phyloP scores from a whole-genome alignment of 2,113 vertebrate genomes.

The Rhynchopsitta pachyrhyncha region DNA sequence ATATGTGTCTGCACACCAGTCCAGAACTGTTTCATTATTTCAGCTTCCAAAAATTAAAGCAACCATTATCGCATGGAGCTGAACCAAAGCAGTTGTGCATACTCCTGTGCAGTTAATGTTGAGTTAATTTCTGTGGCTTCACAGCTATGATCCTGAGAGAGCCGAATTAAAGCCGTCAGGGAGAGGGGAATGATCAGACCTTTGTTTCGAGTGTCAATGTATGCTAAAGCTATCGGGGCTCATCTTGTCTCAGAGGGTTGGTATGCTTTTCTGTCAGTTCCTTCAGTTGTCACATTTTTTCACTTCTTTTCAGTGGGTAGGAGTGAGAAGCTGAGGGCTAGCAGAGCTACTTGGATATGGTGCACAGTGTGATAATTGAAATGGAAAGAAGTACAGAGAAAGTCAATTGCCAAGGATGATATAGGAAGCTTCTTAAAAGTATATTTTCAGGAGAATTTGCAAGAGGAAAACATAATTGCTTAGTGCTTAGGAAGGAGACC shows the following conservation, averaged over 20 bases:
- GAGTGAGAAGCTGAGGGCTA: conserved; percentile 57
- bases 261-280: conserved; percentile 7
- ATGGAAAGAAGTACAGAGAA: not conserved
- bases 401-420: not conserved
- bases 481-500: not conserved
- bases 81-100: not conserved
- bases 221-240: not conserved
- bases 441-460: not conserved
- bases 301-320: conserved; percentile 33
- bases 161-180: not conserved
- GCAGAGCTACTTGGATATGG: conserved; percentile 13
- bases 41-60: not conserved
- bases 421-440: not conserved
- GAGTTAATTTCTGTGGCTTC: not conserved
- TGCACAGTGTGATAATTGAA: not conserved
- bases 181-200: not conserved
- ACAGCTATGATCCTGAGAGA: not conserved
- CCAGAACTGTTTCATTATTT: not conserved
- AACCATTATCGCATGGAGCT: fast-evolving
- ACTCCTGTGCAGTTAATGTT: not conserved
- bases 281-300: conserved; percentile 37
- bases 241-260: not conserved
- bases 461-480: not conserved
- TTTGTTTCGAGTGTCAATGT: not conserved
- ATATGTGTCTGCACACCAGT: not conserved